phyloP scores from a whole-genome alignment of 2,113 vertebrate genomes.

The Neoarius graeffei region DNA sequence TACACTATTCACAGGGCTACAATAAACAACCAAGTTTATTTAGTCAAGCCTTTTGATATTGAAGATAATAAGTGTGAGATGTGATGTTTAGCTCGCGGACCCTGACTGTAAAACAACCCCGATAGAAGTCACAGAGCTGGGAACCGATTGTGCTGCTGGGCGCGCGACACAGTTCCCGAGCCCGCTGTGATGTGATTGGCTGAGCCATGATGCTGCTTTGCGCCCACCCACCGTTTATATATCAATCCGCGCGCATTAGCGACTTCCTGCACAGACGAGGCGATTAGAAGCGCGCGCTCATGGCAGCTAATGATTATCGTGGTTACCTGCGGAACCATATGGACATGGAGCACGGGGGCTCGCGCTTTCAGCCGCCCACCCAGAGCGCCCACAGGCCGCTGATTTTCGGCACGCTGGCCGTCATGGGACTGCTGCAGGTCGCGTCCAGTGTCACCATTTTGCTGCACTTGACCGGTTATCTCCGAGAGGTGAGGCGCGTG shows the following conservation, averaged over 20 bases:
- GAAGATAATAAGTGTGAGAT: no score
- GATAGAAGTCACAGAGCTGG: conserved; percentile 3
- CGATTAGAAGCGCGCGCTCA: conserved; percentile 61
- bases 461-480: conserved; percentile 90
- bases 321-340: conserved; percentile 72
- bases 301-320: conserved; percentile 77
- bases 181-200: conserved; percentile 67
- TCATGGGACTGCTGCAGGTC: conserved; percentile 90
- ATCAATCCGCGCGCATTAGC: conserved; percentile 54
- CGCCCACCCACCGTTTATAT: conserved; percentile 72
- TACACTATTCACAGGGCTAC: no score
- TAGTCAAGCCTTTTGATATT: no score
- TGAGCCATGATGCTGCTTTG: conserved; percentile 58
- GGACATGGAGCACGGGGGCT: conserved; percentile 70
- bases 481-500: conserved; percentile 73
- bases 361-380: conserved; percentile 68
- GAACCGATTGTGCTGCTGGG: neutral
- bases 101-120: no score
- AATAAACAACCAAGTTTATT: no score
- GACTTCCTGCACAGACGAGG: conserved; percentile 61
- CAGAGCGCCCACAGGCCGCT: conserved; percentile 74
- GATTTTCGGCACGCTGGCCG: conserved; percentile 79
- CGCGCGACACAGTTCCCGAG: neutral
- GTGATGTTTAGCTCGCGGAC: no score
- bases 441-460: conserved; percentile 91